These are phyloP conservation scores for Drosophila insularis DNA, from an alignment of 1,140 invertebrate genomes.

Conservation along the genomic window DNA sequence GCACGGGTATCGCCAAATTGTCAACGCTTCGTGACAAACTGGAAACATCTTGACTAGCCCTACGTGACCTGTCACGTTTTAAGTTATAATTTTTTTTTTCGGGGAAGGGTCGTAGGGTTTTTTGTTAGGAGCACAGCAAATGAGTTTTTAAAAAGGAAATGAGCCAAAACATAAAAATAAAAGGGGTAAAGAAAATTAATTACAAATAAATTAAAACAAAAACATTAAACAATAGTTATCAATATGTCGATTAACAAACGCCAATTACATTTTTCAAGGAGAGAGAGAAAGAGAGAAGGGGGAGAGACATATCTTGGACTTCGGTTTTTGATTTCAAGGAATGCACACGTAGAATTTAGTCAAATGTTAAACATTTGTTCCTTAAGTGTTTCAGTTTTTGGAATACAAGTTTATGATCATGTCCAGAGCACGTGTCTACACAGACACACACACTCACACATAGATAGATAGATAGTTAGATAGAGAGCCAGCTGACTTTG, in stretches of 20 bases:
- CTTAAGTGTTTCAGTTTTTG: background rate
- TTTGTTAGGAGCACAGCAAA: conserved; percentile 73
- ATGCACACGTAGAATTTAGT: conserved; percentile 47
- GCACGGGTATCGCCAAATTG: conserved; percentile 79
- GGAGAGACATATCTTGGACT: too few relatives aligned
- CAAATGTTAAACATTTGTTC: background rate
- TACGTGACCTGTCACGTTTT: conserved; percentile 86
- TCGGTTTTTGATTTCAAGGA: conserved; percentile 19
- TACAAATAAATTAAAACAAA: conserved; percentile 42
- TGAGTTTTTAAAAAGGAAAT: conserved; percentile 51
- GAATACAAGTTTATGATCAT: background rate
- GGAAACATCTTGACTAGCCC: conserved; percentile 89
- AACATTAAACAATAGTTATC: conserved; percentile 25
- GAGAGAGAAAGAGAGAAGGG: background rate
- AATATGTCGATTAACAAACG: conserved; percentile 31
- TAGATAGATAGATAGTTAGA: background rate
- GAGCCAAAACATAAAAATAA: conserved; percentile 64
- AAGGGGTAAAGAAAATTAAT: conserved; percentile 31
- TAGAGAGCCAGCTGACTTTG: conserved; percentile 19
- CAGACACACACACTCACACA: background rate
- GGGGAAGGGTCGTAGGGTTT: background rate
- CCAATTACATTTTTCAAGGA: conserved; percentile 41
- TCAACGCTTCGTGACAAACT: conserved; percentile 86
- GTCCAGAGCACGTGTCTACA: background rate
- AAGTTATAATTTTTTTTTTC: conserved; percentile 29